Percentiles rank a stretch among this genome's conserved stretches.
phyloP scores from a whole-genome alignment of 2,113 vertebrate genomes.

The Uropsilus gracilis region DNA sequence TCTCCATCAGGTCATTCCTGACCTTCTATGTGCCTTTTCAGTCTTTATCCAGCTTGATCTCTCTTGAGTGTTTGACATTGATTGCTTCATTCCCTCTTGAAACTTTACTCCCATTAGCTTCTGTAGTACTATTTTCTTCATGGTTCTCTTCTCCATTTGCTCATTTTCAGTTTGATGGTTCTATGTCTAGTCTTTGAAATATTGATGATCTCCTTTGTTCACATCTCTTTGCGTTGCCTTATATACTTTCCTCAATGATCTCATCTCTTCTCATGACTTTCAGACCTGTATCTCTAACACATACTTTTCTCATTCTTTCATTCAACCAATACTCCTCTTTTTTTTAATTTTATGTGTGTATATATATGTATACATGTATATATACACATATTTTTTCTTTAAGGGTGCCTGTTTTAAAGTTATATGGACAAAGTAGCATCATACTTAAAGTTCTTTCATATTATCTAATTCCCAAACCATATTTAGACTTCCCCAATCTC shows the following conservation, averaged over 20 bases:
- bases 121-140: background rate
- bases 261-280: background rate
- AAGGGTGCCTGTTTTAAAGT: slow-evolving; percentile 18
- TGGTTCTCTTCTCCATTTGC: background rate
- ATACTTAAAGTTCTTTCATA: slow-evolving; percentile 32
- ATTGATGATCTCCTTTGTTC: background rate
- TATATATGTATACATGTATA: background rate
- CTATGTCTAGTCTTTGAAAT: background rate
- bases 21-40: slow-evolving; percentile 26
- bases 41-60: slow-evolving; percentile 18
- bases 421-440: slow-evolving; percentile 21
- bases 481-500: background rate
- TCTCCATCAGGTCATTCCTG: background rate
- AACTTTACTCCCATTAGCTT: background rate
- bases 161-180: background rate
- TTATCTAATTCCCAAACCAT: background rate
- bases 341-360: background rate
- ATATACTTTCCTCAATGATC: background rate
- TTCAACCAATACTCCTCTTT: background rate
- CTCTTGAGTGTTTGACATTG: background rate
- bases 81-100: slow-evolving; percentile 27
- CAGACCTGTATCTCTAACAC: background rate
- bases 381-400: background rate
- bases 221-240: background rate
- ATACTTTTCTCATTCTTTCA: background rate